Evolutionary conservation across 2,888 invertebrate genomes (phyloP).

Genomic region (Galerucella nymphaeae): DNA sequence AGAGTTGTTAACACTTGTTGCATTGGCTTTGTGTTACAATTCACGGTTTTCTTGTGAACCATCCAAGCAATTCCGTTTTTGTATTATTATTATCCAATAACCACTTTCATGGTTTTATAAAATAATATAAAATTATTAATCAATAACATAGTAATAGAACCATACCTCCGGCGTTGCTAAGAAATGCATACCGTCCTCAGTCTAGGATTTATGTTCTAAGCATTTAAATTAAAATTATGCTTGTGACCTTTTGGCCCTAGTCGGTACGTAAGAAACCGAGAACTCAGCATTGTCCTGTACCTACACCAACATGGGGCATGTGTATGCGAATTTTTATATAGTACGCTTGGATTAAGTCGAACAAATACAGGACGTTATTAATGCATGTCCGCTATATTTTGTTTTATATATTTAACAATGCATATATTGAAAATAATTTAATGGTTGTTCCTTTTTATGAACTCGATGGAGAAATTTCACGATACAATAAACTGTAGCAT

Average conservation of each 20-base stretch:
- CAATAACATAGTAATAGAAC: neutral
- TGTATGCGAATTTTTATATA: constrained; percentile 40
- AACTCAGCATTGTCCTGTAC: constrained; percentile 46
- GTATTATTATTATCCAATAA: neutral
- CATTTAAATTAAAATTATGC: constrained; percentile 51
- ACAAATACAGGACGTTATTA: constrained; percentile 44
- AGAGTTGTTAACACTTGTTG: no score
- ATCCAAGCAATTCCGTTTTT: no score
- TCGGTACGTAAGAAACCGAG: constrained; percentile 45
- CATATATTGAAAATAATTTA: constrained; percentile 23
- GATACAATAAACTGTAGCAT: neutral
- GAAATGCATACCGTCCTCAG: constrained; percentile 25
- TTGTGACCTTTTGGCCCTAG: constrained; percentile 45
- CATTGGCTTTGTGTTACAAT: no score
- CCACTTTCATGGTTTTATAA: neutral
- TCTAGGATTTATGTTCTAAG: constrained; percentile 40
- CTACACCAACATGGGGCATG: constrained; percentile 16
- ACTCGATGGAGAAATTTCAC: constrained; percentile 1
- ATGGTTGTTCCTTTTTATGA: constrained; percentile 8
- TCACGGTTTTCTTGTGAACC: no score
- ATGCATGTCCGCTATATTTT: constrained; percentile 36
- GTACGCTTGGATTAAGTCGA: constrained; percentile 45
- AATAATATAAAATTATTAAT: neutral
- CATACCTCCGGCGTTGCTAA: constrained; percentile 9
- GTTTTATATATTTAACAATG: constrained; percentile 28